phyloP scores from a whole-genome alignment of 2,797 vertebrate species.

The Margarornis squamiger region DNA sequence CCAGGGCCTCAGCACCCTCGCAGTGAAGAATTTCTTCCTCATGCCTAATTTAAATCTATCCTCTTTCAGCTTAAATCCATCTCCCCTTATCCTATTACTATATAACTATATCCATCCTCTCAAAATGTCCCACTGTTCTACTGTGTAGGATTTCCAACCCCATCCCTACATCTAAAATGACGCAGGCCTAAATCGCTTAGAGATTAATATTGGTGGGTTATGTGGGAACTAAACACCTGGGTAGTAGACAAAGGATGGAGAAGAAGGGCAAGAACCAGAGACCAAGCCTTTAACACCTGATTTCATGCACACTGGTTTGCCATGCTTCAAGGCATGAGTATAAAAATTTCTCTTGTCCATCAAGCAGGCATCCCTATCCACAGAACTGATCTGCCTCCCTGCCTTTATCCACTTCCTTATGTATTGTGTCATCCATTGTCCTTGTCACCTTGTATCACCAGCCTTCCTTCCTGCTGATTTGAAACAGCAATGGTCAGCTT shows the following conservation, averaged over 20 bases:
- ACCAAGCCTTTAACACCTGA: neutral
- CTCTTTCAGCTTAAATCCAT: neutral
- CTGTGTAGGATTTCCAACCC: neutral
- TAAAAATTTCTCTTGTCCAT: neutral
- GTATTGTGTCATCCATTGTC: neutral
- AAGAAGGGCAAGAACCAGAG: neutral
- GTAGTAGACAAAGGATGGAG: neutral
- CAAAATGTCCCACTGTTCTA: neutral
- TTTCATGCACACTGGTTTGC: neutral
- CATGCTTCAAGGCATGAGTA: neutral
- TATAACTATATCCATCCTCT: neutral
- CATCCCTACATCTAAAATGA: neutral
- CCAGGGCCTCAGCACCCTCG: neutral
- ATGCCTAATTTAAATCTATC: neutral
- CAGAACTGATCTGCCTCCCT: neutral
- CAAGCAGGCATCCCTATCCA: neutral
- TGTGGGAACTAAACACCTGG: neutral
- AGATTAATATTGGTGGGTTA: neutral
- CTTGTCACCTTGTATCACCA: neutral
- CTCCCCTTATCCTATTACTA: fast-evolving
- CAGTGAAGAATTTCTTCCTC: neutral
- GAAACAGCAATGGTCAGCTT: neutral
- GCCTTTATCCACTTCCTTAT: neutral
- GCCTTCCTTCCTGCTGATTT: neutral
- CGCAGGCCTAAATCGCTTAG: neutral